Evolutionary conservation across 2,888 invertebrate genomes (phyloP), one percentile per base, ranked within the genome.

Genomic region (Abrostola tripartita): DNA sequence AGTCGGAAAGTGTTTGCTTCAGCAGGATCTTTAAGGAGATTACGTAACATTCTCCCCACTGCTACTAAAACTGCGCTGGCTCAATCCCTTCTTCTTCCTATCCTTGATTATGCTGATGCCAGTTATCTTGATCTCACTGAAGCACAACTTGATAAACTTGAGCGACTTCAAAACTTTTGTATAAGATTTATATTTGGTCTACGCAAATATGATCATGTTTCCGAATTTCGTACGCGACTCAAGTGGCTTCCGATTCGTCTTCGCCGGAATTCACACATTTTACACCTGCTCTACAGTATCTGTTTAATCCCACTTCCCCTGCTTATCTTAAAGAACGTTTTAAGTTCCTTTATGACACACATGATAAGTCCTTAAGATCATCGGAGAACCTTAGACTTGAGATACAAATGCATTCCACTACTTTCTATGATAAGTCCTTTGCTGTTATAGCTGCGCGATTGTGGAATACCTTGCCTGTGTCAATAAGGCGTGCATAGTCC

Each of bases 291-390:
- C 10, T 40, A 40, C 11, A 40, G 9, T 40, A 40, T 40, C 9
- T 40, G 7, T 11, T 10, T 40, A 40, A 40, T 8, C 40, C 40
- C 9, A 9, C 40, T 10, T 9, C 9, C 11, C 40, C 40, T 9
- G 9, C 40, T 40, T 40, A 40, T 8, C 40, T 40, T 9, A 9
- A 11, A 10, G 40, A 40, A 9, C 40, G 40, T 8, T 40, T 40
- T 40, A 40, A 47, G 44, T 24, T 47, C 44, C 44, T 24, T 24
- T 24, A 47, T 47, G 24, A 24, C 44, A 47, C 24, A 47, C 44
- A 47, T 47, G 14, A 14, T 47, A 47, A 24, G 14, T 47, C 14
- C 44, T 47, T 24, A 24, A 47, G 24, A 47, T 47, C 44, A 47
- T 47, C 44, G 9, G 24, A 47, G 44, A 47, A 12, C 10, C 24